phyloP scores from a whole-genome alignment of 2,888 invertebrate genomes.

The Gastracanthus pulcherrimus region DNA sequence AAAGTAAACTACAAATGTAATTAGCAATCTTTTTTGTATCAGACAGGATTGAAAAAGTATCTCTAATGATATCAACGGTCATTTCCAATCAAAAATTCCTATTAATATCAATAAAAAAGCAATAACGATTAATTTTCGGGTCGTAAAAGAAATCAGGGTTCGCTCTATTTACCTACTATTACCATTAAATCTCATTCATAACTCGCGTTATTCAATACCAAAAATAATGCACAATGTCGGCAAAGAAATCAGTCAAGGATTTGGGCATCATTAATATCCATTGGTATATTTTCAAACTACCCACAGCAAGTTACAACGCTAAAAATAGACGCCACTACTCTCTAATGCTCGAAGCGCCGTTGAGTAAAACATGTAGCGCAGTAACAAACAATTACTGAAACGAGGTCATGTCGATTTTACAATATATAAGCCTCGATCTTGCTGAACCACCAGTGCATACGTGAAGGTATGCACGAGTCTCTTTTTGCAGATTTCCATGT shows the following conservation, averaged over 20 bases:
- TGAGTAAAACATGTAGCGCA: neutral
- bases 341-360: neutral
- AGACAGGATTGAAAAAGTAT: too few species aligned
- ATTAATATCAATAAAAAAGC: neutral
- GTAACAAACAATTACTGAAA: neutral
- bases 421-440: neutral
- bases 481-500: neutral
- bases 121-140: neutral
- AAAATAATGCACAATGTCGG: neutral
- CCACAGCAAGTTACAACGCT: neutral
- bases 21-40: neutral
- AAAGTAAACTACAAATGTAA: neutral
- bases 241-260: neutral
- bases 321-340: neutral
- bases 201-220: too few species aligned
- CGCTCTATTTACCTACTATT: neutral
- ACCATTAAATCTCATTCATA: neutral
- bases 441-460: neutral
- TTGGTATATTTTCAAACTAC: neutral
- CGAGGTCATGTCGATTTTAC: neutral
- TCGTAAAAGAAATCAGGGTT: neutral
- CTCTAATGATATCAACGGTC: neutral
- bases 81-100: neutral
- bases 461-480: conserved; percentile 8
- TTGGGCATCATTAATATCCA: neutral